These are phyloP conservation scores for Crossoptilon crossoptilon DNA, from an alignment of 2,797 vertebrate genomes.

Conservation along the genomic window DNA sequence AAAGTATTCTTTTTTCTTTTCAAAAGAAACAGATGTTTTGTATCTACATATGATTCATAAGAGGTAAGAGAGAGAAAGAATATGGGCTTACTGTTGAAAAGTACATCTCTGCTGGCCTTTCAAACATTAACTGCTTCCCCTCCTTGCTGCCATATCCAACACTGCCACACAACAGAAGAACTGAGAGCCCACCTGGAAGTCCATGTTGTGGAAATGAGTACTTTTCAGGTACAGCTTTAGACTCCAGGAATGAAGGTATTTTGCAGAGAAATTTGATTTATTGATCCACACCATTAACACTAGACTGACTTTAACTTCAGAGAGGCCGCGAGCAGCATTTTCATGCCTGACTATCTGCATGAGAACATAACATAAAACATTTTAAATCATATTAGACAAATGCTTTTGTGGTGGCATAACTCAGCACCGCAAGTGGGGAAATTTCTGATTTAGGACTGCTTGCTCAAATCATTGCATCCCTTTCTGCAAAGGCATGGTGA, in stretches of 20 bases:
- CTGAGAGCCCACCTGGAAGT: background rate
- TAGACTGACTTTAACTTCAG: background rate
- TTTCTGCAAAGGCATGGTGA: fast-evolving
- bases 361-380: background rate
- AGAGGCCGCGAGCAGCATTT: background rate
- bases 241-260: background rate
- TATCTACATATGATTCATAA: background rate
- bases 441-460: background rate
- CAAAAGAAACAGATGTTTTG: background rate
- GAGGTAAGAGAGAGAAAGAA: background rate
- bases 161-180: background rate
- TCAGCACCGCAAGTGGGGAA: background rate
- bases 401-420: background rate
- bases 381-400: background rate
- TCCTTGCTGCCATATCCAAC: background rate
- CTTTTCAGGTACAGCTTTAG: background rate
- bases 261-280: background rate
- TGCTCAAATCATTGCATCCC: background rate
- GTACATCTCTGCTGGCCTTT: background rate
- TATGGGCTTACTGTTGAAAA: background rate
- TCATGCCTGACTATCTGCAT: background rate
- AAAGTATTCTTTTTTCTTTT: background rate
- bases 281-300: background rate
- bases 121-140: background rate
- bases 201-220: background rate